Evolutionary conservation across 2,797 vertebrate species (phyloP).

Genomic region (Lophius americanus): DNA sequence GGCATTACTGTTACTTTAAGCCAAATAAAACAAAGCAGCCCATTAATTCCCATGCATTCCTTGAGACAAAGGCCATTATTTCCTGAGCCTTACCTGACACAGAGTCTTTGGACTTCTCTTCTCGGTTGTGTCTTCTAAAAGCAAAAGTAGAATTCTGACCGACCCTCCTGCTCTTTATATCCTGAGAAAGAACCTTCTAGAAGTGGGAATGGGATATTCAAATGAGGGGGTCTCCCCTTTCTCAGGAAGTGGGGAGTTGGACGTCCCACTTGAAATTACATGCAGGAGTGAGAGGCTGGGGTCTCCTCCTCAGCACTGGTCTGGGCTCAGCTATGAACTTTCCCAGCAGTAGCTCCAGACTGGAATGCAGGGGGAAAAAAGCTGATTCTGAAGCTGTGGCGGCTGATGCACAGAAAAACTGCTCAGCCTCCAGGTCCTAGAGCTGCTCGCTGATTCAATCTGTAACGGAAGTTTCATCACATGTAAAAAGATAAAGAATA

Average conservation of each 20-base stretch:
- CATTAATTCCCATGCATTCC: slow-evolving; percentile 40
- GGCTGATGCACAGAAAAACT: not conserved
- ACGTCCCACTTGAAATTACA: slow-evolving; percentile 73
- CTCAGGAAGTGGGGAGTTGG: slow-evolving; percentile 62
- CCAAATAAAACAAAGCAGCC: slow-evolving; percentile 43
- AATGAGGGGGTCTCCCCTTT: slow-evolving; percentile 72
- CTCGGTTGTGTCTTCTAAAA: slow-evolving; percentile 37
- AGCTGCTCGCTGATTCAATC: slow-evolving; percentile 61
- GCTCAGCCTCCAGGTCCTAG: slow-evolving; percentile 54
- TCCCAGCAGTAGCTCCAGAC: not conserved
- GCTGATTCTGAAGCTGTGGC: slow-evolving; percentile 39
- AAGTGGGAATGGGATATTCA: slow-evolving; percentile 83
- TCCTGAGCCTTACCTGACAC: slow-evolving; percentile 69
- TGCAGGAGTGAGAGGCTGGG: slow-evolving; percentile 37
- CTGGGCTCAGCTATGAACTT: slow-evolving; percentile 47
- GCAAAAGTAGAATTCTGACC: slow-evolving; percentile 4
- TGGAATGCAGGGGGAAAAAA: not conserved
- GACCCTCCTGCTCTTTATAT: slow-evolving; percentile 75
- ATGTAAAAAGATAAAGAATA: slow-evolving; percentile 7
- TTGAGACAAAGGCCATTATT: slow-evolving; percentile 33
- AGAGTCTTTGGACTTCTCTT: slow-evolving; percentile 44
- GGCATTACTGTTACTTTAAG: slow-evolving; percentile 38
- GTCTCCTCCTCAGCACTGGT: slow-evolving; percentile 27
- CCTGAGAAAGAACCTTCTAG: slow-evolving; percentile 89
- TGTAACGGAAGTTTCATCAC: slow-evolving; percentile 61